Evolutionary conservation across 64 coral and sea anemone species (phyloP), one percentile per base, ranked within the genome.

Genomic region (Platygyra sinensis): DNA sequence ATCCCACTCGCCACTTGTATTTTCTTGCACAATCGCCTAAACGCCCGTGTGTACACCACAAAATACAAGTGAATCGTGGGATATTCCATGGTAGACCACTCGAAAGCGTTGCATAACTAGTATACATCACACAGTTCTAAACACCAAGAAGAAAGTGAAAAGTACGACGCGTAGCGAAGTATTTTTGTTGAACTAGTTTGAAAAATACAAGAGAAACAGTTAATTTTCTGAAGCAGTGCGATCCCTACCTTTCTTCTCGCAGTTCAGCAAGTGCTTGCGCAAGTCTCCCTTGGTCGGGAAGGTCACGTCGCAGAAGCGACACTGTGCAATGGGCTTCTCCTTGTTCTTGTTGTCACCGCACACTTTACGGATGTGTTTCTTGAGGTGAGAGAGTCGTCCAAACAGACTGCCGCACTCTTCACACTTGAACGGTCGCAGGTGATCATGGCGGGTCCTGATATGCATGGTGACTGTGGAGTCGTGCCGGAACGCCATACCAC

Each of bases 401-500:
- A 99, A 99, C 0, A 94, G 95, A 74, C 93, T 95, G 2, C 91
- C 94, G n/a, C 97, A 99, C 76, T 96, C 94, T 0, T 95, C 91
- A 77, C 97, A 99, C 77, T 99, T 99, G 86, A 99, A 99, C 16
- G 97, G 97, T 28, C 97, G 88, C 59, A 96, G 78, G 80, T 99
- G 97, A 30, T 99, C 97, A 77, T 99, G 97, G 0, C 97, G 90
- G 22, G 97, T 99, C 31, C 97, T 94, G 28, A 99, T 86, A 30
- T 99, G 97, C 97, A 99, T 99, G 16, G 97, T 99, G 24, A 99
- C 83, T n/a, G 97, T 99, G 74, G 97, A 99, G 73, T 99, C 97
- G 85, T 99, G 97, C 25, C 97, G 97, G 88, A 99, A 99, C 42
- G 97, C 60, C 20, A 95, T 84, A 36, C 91, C 94, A 91, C 97